These are phyloP conservation scores for Pinctada fucata DNA, from an alignment of 2,888 invertebrate species.

Conservation along the genomic window DNA sequence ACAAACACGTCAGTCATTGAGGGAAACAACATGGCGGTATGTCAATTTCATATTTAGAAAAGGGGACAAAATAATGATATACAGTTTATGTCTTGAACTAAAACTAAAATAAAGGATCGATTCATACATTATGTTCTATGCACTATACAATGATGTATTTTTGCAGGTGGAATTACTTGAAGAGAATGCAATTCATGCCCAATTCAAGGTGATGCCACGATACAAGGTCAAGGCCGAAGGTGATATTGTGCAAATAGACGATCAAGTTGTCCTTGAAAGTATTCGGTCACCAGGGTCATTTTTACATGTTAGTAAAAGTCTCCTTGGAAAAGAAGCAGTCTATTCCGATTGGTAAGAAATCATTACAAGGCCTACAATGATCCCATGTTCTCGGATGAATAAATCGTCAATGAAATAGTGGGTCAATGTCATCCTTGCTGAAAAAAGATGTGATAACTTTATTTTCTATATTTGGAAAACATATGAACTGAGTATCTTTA, in stretches of 20 bases:
- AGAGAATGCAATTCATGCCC: slow-evolving; percentile 65
- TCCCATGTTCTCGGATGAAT: too few species aligned
- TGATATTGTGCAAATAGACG: slow-evolving; percentile 69
- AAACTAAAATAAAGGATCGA: too few species aligned
- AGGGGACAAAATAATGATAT: too few species aligned
- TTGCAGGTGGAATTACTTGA: slow-evolving; percentile 59
- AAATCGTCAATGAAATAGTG: not conserved
- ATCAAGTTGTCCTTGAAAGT: slow-evolving; percentile 70
- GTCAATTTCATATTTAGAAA: slow-evolving; percentile 15
- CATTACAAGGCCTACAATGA: not conserved
- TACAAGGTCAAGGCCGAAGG: slow-evolving; percentile 74
- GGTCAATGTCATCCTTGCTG: not conserved
- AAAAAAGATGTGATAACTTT: too few species aligned
- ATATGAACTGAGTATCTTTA: too few species aligned
- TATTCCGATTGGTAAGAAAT: slow-evolving; percentile 56
- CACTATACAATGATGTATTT: too few species aligned
- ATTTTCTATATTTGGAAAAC: too few species aligned
- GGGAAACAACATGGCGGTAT: slow-evolving; percentile 69
- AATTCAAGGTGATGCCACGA: slow-evolving; percentile 70
- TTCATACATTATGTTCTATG: too few species aligned
- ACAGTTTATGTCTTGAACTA: too few species aligned
- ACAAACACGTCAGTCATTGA: slow-evolving; percentile 69
- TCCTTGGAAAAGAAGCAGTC: slow-evolving; percentile 45
- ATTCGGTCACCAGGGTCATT: slow-evolving; percentile 69
- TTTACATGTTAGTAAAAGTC: slow-evolving; percentile 63